phyloP scores from a whole-genome alignment of 2,113 vertebrate genomes.

The Polypterus senegalus region DNA sequence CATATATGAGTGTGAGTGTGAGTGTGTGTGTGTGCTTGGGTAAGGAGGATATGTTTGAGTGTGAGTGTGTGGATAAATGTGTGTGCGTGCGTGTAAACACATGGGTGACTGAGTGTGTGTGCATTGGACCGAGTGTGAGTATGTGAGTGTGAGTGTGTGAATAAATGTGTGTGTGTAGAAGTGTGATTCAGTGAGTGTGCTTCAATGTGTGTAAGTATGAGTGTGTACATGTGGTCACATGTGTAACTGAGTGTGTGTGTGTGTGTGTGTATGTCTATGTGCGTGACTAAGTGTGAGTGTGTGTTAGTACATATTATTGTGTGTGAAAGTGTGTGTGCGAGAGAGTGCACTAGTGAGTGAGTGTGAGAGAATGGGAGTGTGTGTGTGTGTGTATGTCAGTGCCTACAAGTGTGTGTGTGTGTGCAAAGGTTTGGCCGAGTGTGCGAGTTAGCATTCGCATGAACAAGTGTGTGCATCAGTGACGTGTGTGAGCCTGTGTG shows the following conservation, averaged over 20 bases:
- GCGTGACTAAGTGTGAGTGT: neutral
- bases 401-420: neutral
- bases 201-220: too few species aligned
- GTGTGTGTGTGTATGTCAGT: too few species aligned
- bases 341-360: too few species aligned
- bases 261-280: neutral
- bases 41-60: too few species aligned
- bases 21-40: neutral
- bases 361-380: too few species aligned
- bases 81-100: neutral
- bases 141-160: neutral
- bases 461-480: neutral
- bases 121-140: too few species aligned
- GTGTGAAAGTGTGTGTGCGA: too few species aligned
- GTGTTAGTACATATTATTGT: neutral
- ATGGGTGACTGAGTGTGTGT: neutral
- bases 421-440: neutral
- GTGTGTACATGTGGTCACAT: too few species aligned
- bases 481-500: too few species aligned
- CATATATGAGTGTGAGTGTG: neutral
- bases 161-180: too few species aligned
- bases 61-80: neutral
- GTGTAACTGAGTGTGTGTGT: neutral
- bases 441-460: neutral
- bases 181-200: too few species aligned